Conservation (phyloP, 2,888 invertebrate species). For the Teleiodes luculella region DNA sequence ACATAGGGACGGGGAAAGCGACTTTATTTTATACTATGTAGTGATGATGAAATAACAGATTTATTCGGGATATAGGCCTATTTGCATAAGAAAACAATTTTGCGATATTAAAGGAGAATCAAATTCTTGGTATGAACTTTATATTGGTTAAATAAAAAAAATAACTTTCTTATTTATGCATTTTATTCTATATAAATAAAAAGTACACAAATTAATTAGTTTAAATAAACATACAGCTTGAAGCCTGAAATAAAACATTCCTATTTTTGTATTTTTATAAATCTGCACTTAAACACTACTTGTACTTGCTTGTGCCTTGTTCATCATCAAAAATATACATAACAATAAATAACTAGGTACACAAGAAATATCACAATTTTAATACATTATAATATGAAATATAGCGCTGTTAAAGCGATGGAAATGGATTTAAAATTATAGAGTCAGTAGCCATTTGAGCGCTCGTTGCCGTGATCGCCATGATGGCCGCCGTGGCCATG, state of each 20-base stretch:
- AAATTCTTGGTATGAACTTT: not conserved
- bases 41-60: too few species aligned
- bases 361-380: slow-evolving; percentile 18
- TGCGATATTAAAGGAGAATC: not conserved
- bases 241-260: not conserved
- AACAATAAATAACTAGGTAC: slow-evolving; percentile 25
- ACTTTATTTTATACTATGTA: too few species aligned
- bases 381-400: not conserved
- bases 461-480: slow-evolving; percentile 28
- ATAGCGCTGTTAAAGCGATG: not conserved
- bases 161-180: not conserved
- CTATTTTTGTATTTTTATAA: slow-evolving; percentile 23
- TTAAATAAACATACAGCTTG: not conserved
- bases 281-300: slow-evolving; percentile 25
- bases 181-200: too few species aligned
- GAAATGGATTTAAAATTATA: slow-evolving; percentile 9
- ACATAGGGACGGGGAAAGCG: too few species aligned
- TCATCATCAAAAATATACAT: slow-evolving; percentile 14
- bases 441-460: slow-evolving; percentile 21
- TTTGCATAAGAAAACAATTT: too few species aligned
- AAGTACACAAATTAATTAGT: not conserved
- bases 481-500: slow-evolving; percentile 40
- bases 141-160: not conserved
- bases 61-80: too few species aligned
- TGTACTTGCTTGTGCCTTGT: slow-evolving; percentile 29